Evolutionary conservation across 2,113 vertebrate species (phyloP), one percentile per base, ranked within the genome.

Genomic region (Hyperoodon ampullatus): DNA sequence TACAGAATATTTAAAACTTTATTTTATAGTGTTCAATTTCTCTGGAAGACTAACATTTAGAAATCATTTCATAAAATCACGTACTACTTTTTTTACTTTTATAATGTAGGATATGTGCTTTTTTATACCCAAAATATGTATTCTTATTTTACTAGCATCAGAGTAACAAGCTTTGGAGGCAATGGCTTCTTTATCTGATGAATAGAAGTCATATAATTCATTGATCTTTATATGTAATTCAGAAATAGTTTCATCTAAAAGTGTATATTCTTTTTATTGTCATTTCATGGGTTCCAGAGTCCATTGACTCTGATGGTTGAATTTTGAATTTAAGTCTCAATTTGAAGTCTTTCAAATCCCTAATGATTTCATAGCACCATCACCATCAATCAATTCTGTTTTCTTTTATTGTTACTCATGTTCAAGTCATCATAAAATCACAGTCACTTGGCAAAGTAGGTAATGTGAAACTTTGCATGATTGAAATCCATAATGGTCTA

Each of bases 201-300:
- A 60, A 50, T 50, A 80, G 60, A 91, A 88, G 1, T 60, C 8
- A 55, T 30, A 23, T 21, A 71, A 88, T n/a, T 30, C 44, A 90
- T 58, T 93, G 58, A 84, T 83, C 33, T 94, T 75, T 95, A 6
- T 18, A n/a, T 66, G 19, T 19, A 70, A 77, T 85, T 66, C n/a
- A 86, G 60, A 50, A 94, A 53, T 15, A 55, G 61, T 72, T 80
- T 88, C 47, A 53, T 68, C 24, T 74, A 55, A 93, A 83, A 77
- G 5, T n/a, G 0, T 2, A 8, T 65, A 39, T 61, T 30, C 5
- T 39, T 85, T 93, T 92, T 75, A 82, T 42, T 77, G 2, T 78
- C 65, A 95, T 87, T 95, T 95, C 9, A 21, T 66, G 18, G 9
- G 55, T 89, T 96, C 77, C 3, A 75, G 50, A 88, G 19, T 88